Evolutionary conservation across 1,140 invertebrate species (phyloP).

Genomic region (Meloidogyne chitwoodi): DNA sequence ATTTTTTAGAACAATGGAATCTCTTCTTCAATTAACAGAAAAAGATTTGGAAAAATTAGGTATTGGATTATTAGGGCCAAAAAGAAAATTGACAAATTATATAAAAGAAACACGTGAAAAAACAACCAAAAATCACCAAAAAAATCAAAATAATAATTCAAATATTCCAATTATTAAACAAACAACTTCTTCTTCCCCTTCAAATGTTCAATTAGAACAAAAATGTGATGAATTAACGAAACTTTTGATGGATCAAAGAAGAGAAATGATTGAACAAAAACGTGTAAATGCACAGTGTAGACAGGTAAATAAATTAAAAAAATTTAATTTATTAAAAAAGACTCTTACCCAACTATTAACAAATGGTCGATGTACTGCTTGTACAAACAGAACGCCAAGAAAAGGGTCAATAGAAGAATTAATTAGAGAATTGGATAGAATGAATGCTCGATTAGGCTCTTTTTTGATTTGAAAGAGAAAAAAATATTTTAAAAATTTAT

Average conservation of each 20-base stretch:
- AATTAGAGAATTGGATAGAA: slow-evolving; percentile 16
- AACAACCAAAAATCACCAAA: not conserved
- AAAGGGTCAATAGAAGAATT: slow-evolving; percentile 10
- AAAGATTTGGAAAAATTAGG: slow-evolving; percentile 7
- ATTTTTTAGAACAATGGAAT: not conserved
- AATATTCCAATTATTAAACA: too few species aligned
- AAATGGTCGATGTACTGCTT: slow-evolving; percentile 14
- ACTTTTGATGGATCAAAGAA: slow-evolving; percentile 6
- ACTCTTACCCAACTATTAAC: slow-evolving; percentile 3
- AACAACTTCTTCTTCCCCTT: not conserved
- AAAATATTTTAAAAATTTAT: too few species aligned
- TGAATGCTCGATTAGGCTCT: slow-evolving; percentile 19
- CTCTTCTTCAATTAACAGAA: slow-evolving; percentile 13
- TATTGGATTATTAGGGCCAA: slow-evolving; percentile 9
- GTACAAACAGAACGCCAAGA: not conserved
- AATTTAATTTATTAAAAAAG: not conserved
- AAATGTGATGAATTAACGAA: slow-evolving; percentile 5
- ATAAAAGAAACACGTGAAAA: not conserved
- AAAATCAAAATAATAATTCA: not conserved
- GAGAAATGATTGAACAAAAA: slow-evolving; percentile 9
- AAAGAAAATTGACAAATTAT: slow-evolving; percentile 15
- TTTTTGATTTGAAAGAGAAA: slow-evolving; percentile 4
- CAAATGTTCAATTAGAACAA: slow-evolving; percentile 8
- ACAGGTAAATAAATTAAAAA: not conserved
- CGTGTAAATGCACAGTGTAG: slow-evolving; percentile 12